Base-by-base conservation (phyloP, 2,113 vertebrate species). In the Antennarius striatus region DNA sequence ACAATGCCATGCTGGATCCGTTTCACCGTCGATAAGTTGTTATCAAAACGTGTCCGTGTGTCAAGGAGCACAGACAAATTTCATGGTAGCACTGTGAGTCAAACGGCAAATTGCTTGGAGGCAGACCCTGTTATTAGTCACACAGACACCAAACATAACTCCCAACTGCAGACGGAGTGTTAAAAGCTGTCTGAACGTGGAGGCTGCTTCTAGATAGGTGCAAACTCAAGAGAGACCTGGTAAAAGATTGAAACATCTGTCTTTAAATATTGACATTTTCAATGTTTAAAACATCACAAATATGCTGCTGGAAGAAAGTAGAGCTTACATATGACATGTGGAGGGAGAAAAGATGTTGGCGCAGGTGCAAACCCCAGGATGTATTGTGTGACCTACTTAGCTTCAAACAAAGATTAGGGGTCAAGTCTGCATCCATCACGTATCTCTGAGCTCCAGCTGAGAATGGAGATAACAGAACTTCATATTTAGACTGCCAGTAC, bases 81-180 rank as follows among this genome's bases (percentile, higher is more conserved):
- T 86, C 80, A 88, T 63, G 52, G 75, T 80, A 69, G 81, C 6
- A 68, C 73, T 5, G 54, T 54, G 72, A 81, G 84, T 70, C 80
- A 71, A 32, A 73, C 56, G 68, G 80, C 74, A 83, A 79, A 89
- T 73, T 78, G 83, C 84, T 88, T 86, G 76, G 79, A 86, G 82
- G 88, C 83, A 84, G 82, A 88, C 48, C 69, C 86, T 89, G 79
- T 91, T 78, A 91, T 87, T 89, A 91, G 83, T 75, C 77, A 56
- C 73, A 79, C 71, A 43, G 42, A 43, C 42, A 62, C 73, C 63
- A 77, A 54, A 69, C 73, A 45, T 81, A 91, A 90, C 58, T 87
- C 83, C 75, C 87, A 85, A 77, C 75, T 87, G 16, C 68, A 89
- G 77, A 80, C 82, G 8, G 63, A 82, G 73, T 79, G 86, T 85